Base-by-base conservation (phyloP, 92 coral and sea anemone species). In the Bergia puertoricense region DNA sequence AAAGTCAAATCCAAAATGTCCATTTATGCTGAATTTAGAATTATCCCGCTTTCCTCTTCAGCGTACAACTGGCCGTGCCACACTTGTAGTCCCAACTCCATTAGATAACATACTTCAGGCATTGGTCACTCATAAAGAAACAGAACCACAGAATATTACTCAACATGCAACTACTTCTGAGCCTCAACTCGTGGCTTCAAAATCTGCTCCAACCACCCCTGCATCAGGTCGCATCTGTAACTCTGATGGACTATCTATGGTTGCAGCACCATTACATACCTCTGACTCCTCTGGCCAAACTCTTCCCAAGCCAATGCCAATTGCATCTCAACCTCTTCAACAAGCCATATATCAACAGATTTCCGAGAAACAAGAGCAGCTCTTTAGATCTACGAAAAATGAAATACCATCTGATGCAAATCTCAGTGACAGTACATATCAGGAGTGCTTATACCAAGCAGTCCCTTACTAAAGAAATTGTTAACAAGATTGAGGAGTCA, bases 401-500 rank as follows among this genome's bases (percentile, higher is more conserved):
- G 82, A 78, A 78, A 48, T 48, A 22, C 82, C 82, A 22, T 15
- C 22, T 5, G 66, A 78, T 78, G 82, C 82, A 22, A 78, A 45
- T 5, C 66, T 78, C 40, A 78, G 82, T 78, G 82, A 78, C 82
- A 15, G 22, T 48, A 48, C 48, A 41, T 78, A 78, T 23, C 82
- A 78, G 11, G 82, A 78, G 65, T 78, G 82, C n/a, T 78, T 78
- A n/a, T n/a, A 78, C 38, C 1, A 23, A 78, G n/a, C 82, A 78
- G 82, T 78, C 82, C 82, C 82, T 78, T 22, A 78, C 65, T 48
- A 16, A 88, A 67, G 85, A 67, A 10, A 80, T 67, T 56, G 90
- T 67, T 44, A 76, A 66, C 66, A 51, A 79, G 86, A 88, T 88
- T 88, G 90, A 88, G 68, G 68, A 80, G 46, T 65, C 39, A 80